These are phyloP conservation scores for Pteropus alecto DNA, from an alignment of 2,113 vertebrate species.

Conservation along the genomic window DNA sequence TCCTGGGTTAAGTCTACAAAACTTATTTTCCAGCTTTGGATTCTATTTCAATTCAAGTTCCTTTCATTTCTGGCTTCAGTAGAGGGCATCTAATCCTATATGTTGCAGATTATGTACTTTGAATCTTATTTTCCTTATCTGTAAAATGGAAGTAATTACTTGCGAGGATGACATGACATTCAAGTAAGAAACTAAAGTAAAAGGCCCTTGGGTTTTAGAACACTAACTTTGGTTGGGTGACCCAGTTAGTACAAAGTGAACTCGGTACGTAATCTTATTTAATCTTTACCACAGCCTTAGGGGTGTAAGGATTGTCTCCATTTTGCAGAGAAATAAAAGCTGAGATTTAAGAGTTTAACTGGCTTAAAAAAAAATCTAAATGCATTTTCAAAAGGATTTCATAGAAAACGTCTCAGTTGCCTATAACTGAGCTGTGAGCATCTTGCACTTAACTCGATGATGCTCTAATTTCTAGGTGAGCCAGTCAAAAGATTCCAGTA, in stretches of 20 bases:
- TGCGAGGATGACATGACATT: neutral
- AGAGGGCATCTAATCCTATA: neutral
- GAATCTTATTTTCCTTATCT: neutral
- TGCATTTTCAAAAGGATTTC: neutral
- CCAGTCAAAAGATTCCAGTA: neutral
- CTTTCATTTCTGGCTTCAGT: neutral
- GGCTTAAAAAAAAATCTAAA: constrained; percentile 31
- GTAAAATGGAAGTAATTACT: neutral
- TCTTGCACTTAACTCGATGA: neutral
- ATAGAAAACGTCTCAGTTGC: neutral
- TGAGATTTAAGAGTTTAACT: neutral
- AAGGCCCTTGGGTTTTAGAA: neutral
- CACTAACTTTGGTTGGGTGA: neutral
- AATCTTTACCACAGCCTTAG: neutral
- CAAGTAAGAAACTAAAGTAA: neutral
- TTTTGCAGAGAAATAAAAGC: neutral
- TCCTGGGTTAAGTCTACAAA: neutral
- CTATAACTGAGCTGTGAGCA: neutral
- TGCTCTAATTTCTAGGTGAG: neutral
- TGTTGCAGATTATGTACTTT: neutral
- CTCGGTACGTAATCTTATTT: neutral
- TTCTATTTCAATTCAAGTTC: neutral
- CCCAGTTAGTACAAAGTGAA: neutral
- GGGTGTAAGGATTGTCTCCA: neutral
- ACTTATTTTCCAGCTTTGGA: neutral